Evolutionary conservation across 2,113 vertebrate genomes (phyloP), one percentile per base, ranked within the genome.

Genomic region (Cephalopterus ornatus): DNA sequence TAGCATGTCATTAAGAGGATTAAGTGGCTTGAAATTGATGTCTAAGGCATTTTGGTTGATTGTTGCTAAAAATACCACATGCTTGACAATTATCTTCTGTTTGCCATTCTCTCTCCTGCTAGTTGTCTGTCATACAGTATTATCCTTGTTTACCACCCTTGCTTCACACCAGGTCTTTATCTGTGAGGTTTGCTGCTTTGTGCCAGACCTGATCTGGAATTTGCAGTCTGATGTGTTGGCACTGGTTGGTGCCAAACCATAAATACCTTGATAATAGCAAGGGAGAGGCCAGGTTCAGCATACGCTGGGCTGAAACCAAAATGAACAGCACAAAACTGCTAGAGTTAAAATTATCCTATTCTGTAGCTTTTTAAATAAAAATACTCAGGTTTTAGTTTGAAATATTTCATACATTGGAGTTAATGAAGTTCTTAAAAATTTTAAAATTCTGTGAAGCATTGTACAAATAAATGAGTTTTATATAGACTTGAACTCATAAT

Each of bases 21-120:
- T 93, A 93, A 96, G 55, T 89, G 42, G 30, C 85, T 95, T 95
- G 90, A 87, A 95, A 91, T 80, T 89, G 90, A 95, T 88, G 86
- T 93, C 81, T 89, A 81, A 96, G 95, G 71, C 77, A 81, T 95
- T 95, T 86, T 89, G 79, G 76, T 89, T 81, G 88, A 81, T 93
- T 92, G 85, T 94, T 96, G 37, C 95, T 96, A 91, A 96, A 95
- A 95, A 96, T 97, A 95, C 81, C 50, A 18, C 72, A 76, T 61
- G 73, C 88, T 89, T 86, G 62, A 93, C 94, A 88, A 85, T 94
- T 95, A 79, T 53, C 74, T 94, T 86, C 72, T 80, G 61, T 93
- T 95, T 96, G 62, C 83, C 70, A 73, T 30, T 44, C 71, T 93
- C 81, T 91, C 50, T 93, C 42, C 61, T 85, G 80, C 74, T 89